phyloP scores from a whole-genome alignment of 1,140 invertebrate species.

The Eurosta solidaginis region DNA sequence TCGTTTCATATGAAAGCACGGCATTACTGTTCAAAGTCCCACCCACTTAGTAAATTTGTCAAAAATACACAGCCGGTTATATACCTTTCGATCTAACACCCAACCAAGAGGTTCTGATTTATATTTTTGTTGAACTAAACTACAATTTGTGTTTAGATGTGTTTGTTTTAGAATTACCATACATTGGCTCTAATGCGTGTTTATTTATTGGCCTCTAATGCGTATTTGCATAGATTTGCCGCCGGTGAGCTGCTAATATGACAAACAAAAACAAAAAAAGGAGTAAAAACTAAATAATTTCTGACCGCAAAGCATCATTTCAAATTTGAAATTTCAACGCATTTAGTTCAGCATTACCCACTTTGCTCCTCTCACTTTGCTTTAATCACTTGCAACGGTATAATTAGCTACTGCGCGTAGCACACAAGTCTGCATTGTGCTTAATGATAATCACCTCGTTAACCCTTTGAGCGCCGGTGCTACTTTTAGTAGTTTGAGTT shows the following conservation, averaged over 20 bases:
- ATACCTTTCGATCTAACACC: no score
- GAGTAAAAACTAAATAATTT: background rate
- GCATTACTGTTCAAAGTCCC: no score
- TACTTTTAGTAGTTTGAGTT: background rate
- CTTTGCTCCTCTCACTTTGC: background rate
- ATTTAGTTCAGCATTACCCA: background rate
- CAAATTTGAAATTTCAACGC: background rate
- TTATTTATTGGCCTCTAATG: conserved; percentile 27
- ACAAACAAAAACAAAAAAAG: no score
- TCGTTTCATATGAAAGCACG: no score
- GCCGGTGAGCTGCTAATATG: background rate
- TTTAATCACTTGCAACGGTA: background rate
- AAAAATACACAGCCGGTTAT: no score
- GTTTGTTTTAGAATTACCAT: background rate
- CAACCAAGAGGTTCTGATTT: no score
- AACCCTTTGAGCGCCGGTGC: background rate
- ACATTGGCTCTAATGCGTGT: background rate
- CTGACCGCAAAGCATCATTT: background rate
- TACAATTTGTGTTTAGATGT: background rate
- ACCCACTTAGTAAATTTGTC: no score
- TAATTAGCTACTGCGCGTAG: conserved; percentile 11
- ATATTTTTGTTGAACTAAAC: background rate
- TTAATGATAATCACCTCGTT: background rate
- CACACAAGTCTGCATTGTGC: background rate
- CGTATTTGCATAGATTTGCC: conserved; percentile 12